phyloP scores from a whole-genome alignment of 2,888 invertebrate genomes.

The Eupithecia subfuscata region DNA sequence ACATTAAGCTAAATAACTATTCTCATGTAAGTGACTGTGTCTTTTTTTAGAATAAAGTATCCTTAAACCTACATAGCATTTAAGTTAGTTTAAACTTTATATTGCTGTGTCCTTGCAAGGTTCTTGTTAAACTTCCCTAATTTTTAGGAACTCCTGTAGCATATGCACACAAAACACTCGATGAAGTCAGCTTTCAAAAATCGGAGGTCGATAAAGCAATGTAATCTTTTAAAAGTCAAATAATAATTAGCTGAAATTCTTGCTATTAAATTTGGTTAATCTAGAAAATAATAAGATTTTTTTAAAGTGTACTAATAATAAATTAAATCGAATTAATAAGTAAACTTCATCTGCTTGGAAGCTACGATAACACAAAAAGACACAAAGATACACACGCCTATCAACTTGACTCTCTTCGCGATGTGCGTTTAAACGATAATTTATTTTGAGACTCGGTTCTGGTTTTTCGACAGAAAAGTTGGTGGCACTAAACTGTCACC shows the following conservation, averaged over 20 bases:
- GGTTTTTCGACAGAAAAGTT: neutral
- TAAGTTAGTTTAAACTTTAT: neutral
- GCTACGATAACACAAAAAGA: neutral
- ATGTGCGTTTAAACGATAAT: neutral
- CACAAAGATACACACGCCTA: neutral
- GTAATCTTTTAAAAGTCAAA: no score
- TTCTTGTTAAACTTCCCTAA: neutral
- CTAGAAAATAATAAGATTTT: no score
- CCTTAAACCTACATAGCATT: no score
- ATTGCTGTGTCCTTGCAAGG: neutral
- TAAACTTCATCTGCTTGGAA: neutral
- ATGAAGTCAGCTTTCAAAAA: neutral
- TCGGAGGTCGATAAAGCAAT: no score
- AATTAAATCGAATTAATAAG: no score
- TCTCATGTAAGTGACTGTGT: no score
- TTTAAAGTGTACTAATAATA: no score
- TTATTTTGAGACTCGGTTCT: neutral
- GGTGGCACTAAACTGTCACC: neutral
- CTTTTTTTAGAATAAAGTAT: no score
- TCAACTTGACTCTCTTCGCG: neutral
- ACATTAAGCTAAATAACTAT: no score
- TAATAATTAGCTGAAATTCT: no score
- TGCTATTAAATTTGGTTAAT: no score
- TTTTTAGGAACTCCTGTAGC: neutral
- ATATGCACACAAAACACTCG: neutral